These are phyloP conservation scores for Sebastolobus alascanus DNA, from an alignment of 2,797 vertebrate genomes.

Conservation along the genomic window DNA sequence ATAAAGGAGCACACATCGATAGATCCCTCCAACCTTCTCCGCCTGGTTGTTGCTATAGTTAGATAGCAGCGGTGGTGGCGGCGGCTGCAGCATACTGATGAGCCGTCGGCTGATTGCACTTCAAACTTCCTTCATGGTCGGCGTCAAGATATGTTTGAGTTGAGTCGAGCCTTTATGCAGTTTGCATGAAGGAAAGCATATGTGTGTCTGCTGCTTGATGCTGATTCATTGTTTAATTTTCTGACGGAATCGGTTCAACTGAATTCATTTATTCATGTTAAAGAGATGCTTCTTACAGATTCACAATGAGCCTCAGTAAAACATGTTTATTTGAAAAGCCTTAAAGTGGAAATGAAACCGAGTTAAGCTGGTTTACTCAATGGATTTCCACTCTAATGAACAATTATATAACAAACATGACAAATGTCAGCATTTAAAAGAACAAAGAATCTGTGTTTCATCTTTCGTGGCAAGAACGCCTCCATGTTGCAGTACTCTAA, in stretches of 20 bases:
- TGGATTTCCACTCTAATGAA: no score
- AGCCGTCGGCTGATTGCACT: slow-evolving; percentile 58
- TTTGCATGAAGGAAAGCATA: slow-evolving; percentile 5
- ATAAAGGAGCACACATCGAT: slow-evolving; percentile 70
- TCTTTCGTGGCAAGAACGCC: no score
- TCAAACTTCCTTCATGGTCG: slow-evolving; percentile 47
- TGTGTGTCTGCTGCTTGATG: background rate
- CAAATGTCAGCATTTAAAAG: no score
- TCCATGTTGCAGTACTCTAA: no score
- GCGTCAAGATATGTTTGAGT: slow-evolving; percentile 52
- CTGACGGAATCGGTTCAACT: slow-evolving; percentile 51
- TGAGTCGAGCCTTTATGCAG: background rate
- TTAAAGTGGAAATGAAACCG: background rate
- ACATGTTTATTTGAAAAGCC: slow-evolving; percentile 4
- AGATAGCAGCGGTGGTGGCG: background rate
- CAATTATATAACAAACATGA: no score
- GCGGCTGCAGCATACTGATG: slow-evolving; percentile 70
- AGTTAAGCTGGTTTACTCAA: no score
- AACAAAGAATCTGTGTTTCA: no score
- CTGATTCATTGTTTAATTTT: slow-evolving; percentile 25
- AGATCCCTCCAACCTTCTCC: slow-evolving; percentile 39
- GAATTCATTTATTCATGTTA: slow-evolving; percentile 41
- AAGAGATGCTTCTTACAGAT: slow-evolving; percentile 19
- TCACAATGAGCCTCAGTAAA: background rate
- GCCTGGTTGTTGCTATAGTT: slow-evolving; percentile 65